Base-by-base conservation (phyloP, 2,113 vertebrate species). In the Pomatorhinus ruficollis region DNA sequence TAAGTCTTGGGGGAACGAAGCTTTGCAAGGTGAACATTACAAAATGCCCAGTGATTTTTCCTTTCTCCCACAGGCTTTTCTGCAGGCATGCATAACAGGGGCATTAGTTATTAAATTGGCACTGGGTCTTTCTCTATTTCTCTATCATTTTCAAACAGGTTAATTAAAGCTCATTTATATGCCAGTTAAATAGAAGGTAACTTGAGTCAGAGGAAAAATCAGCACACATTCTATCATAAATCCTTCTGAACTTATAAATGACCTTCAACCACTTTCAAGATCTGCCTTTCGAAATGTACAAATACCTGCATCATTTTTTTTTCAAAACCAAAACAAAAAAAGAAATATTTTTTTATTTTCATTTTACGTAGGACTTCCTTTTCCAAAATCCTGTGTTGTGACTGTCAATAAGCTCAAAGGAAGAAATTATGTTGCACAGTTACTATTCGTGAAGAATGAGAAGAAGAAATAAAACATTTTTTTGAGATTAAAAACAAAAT, bases 61-160 rank as follows among this genome's bases (percentile, higher is more conserved):
- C 49, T 45, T 84, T 83, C 53, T 93, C 78, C 74, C 87, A 69
- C 33, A 87, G 93, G 77, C 33, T 94, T 89, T 91, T 25, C 64
- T 88, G 68, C n/a, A 91, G 40, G 22, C 31, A 57, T 1, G 4
- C 30, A 64, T 95, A 87, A 92, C n/a, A 79, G 8, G 37, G 28
- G 56, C 61, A 85, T 89, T 50, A 93, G 39, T 93, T 96, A 95
- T 90, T 76, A 94, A 91, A 57, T 37, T 85, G 82, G 61, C 78
- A 79, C 10, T 50, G 74, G 1, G 15, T 87, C 65, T 90, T 71
- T 72, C 70, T 74, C 79, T 75, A 24, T 92, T 96, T 95, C 72
- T 93, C 52, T 95, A 69, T 71, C 37, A 57, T 87, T 91, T 93
- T 87, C 82, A 83, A 93, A 75, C 82, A 91, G 54, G 59, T 87